These are phyloP conservation scores for Rhinatrema bivittatum DNA, from an alignment of 2,797 vertebrate genomes.

Conservation along the genomic window DNA sequence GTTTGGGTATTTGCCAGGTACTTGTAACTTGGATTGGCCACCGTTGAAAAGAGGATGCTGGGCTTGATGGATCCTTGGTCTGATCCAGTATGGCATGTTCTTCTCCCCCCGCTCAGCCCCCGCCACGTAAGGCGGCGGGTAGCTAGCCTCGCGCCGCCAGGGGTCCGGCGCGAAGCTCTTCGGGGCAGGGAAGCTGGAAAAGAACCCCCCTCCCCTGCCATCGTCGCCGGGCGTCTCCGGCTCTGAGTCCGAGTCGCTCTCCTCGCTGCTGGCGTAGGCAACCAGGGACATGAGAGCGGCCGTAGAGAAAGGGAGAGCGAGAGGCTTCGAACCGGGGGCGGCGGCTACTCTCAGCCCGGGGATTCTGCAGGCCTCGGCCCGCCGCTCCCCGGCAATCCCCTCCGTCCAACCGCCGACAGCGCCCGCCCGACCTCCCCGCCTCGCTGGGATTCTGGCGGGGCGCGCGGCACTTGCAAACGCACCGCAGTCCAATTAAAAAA, in stretches of 20 bases:
- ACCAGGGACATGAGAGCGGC: slow-evolving; percentile 96
- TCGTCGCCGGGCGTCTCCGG: slow-evolving; percentile 27
- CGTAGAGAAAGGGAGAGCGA: too few relatives aligned
- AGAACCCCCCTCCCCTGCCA: slow-evolving; percentile 52
- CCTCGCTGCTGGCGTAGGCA: slow-evolving; percentile 91
- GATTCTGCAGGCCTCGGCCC: slow-evolving; percentile 29
- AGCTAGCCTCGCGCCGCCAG: slow-evolving; percentile 45
- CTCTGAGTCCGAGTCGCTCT: slow-evolving; percentile 77
- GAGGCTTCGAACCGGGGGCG: too few relatives aligned
- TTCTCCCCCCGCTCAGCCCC: slow-evolving; percentile 14
- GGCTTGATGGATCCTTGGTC: too few relatives aligned
- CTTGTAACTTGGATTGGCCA: too few relatives aligned
- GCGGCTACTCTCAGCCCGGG: too few relatives aligned
- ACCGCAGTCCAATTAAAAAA: too few relatives aligned
- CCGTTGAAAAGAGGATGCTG: too few relatives aligned
- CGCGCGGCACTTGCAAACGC: too few relatives aligned
- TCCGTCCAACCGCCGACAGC: slow-evolving; percentile 49
- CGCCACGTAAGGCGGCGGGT: slow-evolving; percentile 47
- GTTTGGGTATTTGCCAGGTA: too few relatives aligned
- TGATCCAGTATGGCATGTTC: too few relatives aligned
- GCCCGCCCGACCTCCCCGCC: too few relatives aligned
- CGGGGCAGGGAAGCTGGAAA: slow-evolving; percentile 68
- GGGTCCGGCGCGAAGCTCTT: slow-evolving; percentile 33
- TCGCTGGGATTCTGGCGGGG: too few relatives aligned
- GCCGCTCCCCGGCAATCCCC: slow-evolving; percentile 30